Percentiles rank a stretch among this genome's conserved stretches.
Evolutionary conservation across 2,113 vertebrate genomes (phyloP).

Genomic region (Barnardius zonarius): DNA sequence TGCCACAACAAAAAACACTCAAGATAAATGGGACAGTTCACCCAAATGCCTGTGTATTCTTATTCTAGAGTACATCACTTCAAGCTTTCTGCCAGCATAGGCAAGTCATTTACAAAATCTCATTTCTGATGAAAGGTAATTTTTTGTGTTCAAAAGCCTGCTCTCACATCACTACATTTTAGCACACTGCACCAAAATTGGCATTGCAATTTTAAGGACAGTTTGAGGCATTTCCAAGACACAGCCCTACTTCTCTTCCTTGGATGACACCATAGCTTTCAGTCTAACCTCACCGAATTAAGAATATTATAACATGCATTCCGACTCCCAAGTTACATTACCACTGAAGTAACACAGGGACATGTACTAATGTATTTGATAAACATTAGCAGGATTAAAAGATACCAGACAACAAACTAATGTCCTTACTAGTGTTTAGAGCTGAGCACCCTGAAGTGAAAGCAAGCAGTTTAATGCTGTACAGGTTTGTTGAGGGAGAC

Average conservation of each 20-base stretch:
- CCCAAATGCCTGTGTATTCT: not conserved
- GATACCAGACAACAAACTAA: not conserved
- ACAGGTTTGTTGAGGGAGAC: not conserved
- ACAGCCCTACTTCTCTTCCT: not conserved
- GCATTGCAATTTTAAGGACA: not conserved
- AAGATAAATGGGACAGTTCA: not conserved
- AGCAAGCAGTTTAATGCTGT: not conserved
- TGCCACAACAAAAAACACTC: not conserved
- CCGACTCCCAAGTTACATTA: not conserved
- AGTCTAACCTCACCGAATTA: not conserved
- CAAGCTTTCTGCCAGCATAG: not conserved
- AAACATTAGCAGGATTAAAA: not conserved
- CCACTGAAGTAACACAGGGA: not conserved
- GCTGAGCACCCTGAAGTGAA: not conserved
- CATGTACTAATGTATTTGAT: not conserved
- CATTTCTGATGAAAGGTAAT: not conserved
- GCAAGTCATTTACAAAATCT: not conserved
- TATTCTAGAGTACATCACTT: not conserved
- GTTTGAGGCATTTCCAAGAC: not conserved
- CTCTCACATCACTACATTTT: not conserved
- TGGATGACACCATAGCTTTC: not conserved
- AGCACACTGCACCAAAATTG: not conserved
- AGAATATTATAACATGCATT: not conserved
- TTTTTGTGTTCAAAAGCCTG: not conserved
- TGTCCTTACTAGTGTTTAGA: not conserved